These are phyloP conservation scores for Cyanoderma ruficeps DNA, from an alignment of 2,113 vertebrate species.

Conservation along the genomic window DNA sequence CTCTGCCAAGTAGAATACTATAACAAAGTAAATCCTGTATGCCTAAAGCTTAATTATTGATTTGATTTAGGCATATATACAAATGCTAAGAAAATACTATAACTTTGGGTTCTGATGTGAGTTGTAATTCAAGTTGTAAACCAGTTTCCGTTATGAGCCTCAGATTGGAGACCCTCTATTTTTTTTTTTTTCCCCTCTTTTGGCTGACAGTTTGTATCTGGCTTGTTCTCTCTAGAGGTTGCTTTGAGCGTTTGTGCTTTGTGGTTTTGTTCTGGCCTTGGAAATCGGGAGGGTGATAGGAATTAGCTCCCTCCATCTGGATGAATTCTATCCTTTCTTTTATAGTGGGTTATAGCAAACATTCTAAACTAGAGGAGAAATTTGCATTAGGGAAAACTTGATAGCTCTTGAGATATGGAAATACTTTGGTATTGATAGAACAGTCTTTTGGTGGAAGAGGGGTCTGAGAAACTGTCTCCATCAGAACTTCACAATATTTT, in stretches of 20 bases:
- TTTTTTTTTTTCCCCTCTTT: background rate
- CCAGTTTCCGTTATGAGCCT: background rate
- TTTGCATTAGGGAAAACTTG: background rate
- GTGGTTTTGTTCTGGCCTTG: background rate
- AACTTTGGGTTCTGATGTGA: background rate
- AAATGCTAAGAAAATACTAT: slow-evolving; percentile 30
- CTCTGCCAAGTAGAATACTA: background rate
- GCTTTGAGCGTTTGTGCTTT: background rate
- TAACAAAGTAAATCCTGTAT: slow-evolving; percentile 37
- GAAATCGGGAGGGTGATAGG: background rate
- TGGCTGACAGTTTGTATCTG: background rate
- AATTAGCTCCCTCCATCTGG: background rate
- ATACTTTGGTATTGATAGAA: background rate
- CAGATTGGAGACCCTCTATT: background rate
- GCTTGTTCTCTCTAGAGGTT: background rate
- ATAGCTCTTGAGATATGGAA: background rate
- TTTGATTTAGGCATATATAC: slow-evolving; percentile 39
- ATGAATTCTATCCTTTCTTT: background rate
- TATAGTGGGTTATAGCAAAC: background rate
- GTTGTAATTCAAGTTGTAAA: slow-evolving; percentile 24
- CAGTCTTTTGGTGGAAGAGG: background rate
- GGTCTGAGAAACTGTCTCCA: background rate
- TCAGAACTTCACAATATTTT: background rate
- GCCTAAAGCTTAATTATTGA: slow-evolving; percentile 13
- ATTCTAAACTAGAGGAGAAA: background rate